Conservation (phyloP, 2,113 vertebrate species). For the Aegithalos caudatus region DNA sequence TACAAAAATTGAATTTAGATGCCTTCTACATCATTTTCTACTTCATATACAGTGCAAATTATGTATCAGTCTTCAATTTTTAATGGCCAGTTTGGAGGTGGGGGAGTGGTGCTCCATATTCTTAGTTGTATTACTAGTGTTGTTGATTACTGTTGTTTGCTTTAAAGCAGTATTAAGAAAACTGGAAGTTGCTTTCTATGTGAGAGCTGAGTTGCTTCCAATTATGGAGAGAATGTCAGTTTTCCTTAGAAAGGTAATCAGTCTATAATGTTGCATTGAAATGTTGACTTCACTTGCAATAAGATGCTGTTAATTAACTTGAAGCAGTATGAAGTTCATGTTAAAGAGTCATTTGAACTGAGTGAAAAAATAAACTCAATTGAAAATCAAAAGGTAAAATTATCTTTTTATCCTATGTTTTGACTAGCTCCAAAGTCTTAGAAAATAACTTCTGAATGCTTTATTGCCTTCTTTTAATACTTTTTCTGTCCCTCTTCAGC, state of each 20-base stretch:
- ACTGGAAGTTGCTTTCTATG: not conserved
- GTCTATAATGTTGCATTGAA: not conserved
- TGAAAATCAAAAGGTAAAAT: not conserved
- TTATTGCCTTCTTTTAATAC: not conserved
- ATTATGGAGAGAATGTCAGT: not conserved
- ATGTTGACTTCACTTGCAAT: not conserved
- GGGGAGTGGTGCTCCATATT: not conserved
- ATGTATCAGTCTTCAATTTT: not conserved
- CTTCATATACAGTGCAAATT: not conserved
- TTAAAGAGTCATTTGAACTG: not conserved
- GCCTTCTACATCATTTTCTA: not conserved
- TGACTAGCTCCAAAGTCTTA: not conserved
- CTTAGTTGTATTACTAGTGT: not conserved
- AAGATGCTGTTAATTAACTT: slow-evolving; percentile 27
- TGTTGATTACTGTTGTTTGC: not conserved
- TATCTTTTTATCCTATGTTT: not conserved
- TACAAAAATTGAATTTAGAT: not conserved
- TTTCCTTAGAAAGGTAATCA: not conserved
- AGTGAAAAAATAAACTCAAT: not conserved
- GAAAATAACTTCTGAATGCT: not conserved
- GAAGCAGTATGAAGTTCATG: not conserved
- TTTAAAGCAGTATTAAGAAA: not conserved
- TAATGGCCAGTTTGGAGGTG: not conserved
- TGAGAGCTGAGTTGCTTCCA: not conserved
- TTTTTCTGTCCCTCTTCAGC: not conserved